These are phyloP conservation scores for Hozukius guyotensis DNA, from an alignment of 2,797 vertebrate species.

Conservation along the genomic window DNA sequence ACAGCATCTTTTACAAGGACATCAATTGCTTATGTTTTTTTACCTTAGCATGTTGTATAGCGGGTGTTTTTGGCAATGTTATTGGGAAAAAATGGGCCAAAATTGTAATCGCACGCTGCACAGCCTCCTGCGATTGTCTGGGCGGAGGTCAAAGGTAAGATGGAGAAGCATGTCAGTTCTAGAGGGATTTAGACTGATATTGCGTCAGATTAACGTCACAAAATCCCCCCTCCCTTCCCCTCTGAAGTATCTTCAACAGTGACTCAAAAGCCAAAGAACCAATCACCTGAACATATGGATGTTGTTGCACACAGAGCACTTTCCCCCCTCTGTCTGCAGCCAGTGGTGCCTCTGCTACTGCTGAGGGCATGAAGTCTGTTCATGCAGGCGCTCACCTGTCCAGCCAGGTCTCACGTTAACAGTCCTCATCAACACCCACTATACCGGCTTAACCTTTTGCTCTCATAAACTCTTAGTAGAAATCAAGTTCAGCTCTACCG, in stretches of 20 bases:
- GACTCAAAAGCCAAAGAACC: constrained; percentile 85
- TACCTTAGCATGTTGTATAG: constrained; percentile 83
- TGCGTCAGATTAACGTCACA: constrained; percentile 35
- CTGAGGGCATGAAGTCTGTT: constrained; percentile 70
- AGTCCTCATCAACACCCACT: constrained; percentile 79
- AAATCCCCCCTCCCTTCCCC: background rate
- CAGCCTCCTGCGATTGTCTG: constrained; percentile 22
- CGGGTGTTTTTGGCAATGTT: constrained; percentile 85
- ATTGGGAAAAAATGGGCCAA: constrained; percentile 60
- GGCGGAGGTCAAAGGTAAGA: constrained; percentile 39
- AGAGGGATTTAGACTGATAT: constrained; percentile 48
- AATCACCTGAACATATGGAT: constrained; percentile 79
- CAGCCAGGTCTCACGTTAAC: constrained; percentile 67
- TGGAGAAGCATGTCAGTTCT: constrained; percentile 57
- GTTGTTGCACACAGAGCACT: constrained; percentile 81
- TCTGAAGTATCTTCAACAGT: constrained; percentile 57
- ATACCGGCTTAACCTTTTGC: constrained; percentile 75
- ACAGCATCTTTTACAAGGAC: constrained; percentile 84
- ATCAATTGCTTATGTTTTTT: constrained; percentile 75
- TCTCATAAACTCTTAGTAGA: constrained; percentile 78
- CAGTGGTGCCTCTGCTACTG: constrained; percentile 76
- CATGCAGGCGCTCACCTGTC: constrained; percentile 65
- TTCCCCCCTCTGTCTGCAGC: constrained; percentile 77
- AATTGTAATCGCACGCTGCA: constrained; percentile 28
- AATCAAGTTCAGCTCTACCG: constrained; percentile 80